Evolutionary conservation across 2,797 vertebrate genomes (phyloP).

Genomic region (Amblyraja radiata): DNA sequence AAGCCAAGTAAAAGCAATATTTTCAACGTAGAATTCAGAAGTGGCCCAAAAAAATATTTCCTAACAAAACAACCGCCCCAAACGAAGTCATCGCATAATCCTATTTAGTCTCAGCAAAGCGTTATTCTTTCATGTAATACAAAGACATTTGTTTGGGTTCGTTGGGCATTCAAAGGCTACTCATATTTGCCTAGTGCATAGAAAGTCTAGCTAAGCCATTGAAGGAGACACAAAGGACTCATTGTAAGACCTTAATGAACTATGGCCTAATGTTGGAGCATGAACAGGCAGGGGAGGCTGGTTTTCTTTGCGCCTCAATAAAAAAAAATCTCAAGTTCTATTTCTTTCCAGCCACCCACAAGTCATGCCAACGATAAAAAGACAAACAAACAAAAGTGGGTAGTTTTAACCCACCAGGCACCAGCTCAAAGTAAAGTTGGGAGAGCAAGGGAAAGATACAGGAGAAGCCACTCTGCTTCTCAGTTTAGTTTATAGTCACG

Average conservation of each 20-base stretch:
- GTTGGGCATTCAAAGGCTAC: conserved; percentile 13
- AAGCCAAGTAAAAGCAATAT: too few relatives aligned
- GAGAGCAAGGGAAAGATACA: not conserved
- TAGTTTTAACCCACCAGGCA: not conserved
- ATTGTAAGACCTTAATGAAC: conserved; percentile 22
- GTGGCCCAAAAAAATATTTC: not conserved
- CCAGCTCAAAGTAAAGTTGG: not conserved
- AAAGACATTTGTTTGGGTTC: not conserved
- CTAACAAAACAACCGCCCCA: not conserved
- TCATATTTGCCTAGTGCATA: not conserved
- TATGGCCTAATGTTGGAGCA: not conserved
- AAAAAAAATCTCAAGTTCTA: not conserved
- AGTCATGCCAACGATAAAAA: not conserved
- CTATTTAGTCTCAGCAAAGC: not conserved
- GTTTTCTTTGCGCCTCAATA: not conserved
- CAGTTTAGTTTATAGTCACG: too few relatives aligned
- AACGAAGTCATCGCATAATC: not conserved
- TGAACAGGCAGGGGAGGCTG: not conserved
- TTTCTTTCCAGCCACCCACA: not conserved
- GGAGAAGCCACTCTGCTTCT: not conserved
- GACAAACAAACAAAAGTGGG: not conserved
- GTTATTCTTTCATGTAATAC: conserved; percentile 4
- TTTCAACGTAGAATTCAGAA: not conserved
- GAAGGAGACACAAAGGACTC: conserved; percentile 2
- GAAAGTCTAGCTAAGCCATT: not conserved